A percentile compares a stretch with the other conserved stretches of the same genome.
Evolutionary conservation across 2,113 vertebrate species (phyloP).

Genomic region (Equus przewalskii): DNA sequence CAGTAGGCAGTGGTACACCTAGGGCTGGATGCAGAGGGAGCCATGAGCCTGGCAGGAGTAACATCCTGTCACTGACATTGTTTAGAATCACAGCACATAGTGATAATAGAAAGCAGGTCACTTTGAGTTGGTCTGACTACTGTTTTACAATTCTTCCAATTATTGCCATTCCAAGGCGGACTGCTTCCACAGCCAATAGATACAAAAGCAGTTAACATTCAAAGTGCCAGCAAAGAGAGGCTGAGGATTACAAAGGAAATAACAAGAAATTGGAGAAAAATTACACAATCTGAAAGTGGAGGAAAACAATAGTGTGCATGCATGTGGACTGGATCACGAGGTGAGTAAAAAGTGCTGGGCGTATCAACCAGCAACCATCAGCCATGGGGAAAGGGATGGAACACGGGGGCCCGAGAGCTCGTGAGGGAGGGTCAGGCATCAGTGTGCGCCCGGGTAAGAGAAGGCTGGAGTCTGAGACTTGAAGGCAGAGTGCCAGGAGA

Average conservation of each 20-base stretch:
- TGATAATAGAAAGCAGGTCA: neutral
- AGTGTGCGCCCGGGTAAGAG: neutral
- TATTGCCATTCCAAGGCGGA: neutral
- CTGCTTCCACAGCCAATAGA: neutral
- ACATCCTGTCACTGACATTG: neutral
- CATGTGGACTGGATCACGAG: neutral
- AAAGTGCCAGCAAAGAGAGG: neutral
- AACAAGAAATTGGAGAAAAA: neutral
- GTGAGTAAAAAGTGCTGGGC: neutral
- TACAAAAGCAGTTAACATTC: neutral
- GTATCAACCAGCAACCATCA: rapidly evolving
- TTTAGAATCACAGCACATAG: too few species aligned
- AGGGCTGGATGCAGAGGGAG: neutral
- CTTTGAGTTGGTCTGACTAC: neutral
- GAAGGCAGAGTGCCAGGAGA: neutral
- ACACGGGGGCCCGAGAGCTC: rapidly evolving
- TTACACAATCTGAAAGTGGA: neutral
- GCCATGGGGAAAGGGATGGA: neutral
- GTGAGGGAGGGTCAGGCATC: neutral
- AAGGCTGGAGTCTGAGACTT: neutral
- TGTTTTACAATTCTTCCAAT: neutral
- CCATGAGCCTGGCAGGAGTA: neutral
- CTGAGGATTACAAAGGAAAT: neutral
- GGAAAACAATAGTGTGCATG: too few species aligned
- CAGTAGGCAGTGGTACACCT: neutral